Base-by-base conservation (phyloP, 2,797 vertebrate species). In the Onychomys leucogaster region DNA sequence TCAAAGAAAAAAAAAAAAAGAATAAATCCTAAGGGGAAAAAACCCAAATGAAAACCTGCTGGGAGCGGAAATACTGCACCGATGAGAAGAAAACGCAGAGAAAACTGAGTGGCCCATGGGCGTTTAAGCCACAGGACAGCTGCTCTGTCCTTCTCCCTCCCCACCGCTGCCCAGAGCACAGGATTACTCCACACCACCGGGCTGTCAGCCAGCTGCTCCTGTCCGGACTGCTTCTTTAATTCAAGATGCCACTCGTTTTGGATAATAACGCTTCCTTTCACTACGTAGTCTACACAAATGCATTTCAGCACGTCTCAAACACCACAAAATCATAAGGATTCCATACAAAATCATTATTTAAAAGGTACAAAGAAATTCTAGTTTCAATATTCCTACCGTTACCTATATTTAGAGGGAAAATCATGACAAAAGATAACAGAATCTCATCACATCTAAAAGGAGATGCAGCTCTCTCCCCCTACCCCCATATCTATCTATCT, bases 271-370 rank as follows among this genome's bases (percentile, higher is more conserved):
- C n/a, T 34, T 92, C 85, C 61, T 91, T 96, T 95, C 77, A 90
- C 37, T 71, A 34, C 34, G 19, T 57, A 61, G 27, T 93, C 73
- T 87, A 92, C 46, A 95, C 83, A 94, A 95, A 96, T 77, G 55
- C 67, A 92, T 27, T 89, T 89, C 91, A 65, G n/a, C 61, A 78
- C 29, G 86, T 88, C 84, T 52, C 46, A 88, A 90, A 90, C 21
- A 78, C 83, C 78, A 87, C 59, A 87, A n/a, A 89, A 91, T 9
- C 69, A 13, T 9, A 55, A 96, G 37, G 14, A 82, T 92, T 97
- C 78, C 63, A 97, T 96, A 89, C 67, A 93, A 97, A 95, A 90
- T 69, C 34, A 75, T 41, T 81, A 91, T 76, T 96, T 83, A 92
- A 96, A 96, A 94, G 59, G 86, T 46, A 92, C 41, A 92, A 91